phyloP scores from a whole-genome alignment of 2,797 vertebrate genomes.

The Dryobates pubescens region DNA sequence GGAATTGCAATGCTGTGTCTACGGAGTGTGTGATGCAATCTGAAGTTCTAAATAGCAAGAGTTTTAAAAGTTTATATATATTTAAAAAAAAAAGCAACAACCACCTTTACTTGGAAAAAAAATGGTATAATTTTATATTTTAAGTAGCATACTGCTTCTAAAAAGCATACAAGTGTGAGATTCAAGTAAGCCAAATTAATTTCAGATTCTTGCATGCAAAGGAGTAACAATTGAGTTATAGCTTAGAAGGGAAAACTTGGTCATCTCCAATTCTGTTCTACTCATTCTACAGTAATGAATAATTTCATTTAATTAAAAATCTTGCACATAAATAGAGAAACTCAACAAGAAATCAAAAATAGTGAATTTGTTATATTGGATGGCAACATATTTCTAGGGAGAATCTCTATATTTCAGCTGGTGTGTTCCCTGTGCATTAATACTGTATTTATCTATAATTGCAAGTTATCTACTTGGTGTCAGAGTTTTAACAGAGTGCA shows the following conservation, averaged over 20 bases:
- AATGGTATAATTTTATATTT: not conserved
- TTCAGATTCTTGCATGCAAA: not conserved
- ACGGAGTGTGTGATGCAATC: not conserved
- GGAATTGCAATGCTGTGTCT: not conserved
- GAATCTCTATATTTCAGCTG: not conserved
- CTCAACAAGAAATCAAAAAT: not conserved
- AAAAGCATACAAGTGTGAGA: not conserved
- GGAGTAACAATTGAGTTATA: not conserved
- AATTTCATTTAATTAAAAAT: not conserved
- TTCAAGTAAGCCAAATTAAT: not conserved
- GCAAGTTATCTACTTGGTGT: not conserved
- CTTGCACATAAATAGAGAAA: not conserved
- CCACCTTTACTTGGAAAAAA: not conserved
- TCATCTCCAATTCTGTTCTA: not conserved
- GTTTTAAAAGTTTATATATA: not conserved
- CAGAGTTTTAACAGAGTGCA: not conserved
- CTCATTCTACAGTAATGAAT: not conserved
- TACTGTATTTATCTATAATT: not conserved
- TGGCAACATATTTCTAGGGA: not conserved
- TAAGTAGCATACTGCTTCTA: not conserved
- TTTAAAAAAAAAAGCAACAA: not conserved
- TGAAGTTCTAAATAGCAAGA: not conserved
- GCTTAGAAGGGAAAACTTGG: not conserved
- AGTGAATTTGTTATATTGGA: not conserved
- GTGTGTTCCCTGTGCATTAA: not conserved